Evolutionary conservation across 2,113 vertebrate genomes (phyloP).

Genomic region (Nyctibius bracteatus): DNA sequence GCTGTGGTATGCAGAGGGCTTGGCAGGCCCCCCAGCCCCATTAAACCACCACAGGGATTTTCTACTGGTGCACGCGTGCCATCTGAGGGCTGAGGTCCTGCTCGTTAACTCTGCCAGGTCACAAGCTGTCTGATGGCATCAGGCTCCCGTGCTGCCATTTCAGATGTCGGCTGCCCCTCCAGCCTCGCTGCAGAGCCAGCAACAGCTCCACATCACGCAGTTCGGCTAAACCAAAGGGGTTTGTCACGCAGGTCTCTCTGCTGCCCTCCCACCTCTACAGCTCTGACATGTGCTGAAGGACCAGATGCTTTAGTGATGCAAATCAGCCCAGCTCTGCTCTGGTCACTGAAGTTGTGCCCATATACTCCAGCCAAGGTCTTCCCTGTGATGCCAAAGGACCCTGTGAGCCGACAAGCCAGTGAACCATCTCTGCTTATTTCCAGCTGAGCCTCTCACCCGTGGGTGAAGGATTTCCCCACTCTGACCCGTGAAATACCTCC

Average conservation of each 20-base stretch:
- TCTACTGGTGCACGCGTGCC: not conserved
- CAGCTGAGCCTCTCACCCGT: not conserved
- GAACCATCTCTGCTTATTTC: not conserved
- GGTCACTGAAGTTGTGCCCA: not conserved
- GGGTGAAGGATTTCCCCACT: not conserved
- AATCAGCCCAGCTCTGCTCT: not conserved
- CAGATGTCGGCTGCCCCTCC: accelerated
- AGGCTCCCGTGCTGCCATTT: not conserved
- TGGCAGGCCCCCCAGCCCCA: not conserved
- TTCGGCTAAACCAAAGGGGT: not conserved
- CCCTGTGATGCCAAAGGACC: not conserved
- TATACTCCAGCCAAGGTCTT: not conserved
- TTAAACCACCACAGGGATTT: not conserved
- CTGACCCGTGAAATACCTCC: not conserved
- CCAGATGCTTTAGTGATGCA: not conserved
- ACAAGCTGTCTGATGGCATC: not conserved
- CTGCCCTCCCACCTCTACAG: not conserved
- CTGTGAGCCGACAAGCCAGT: not conserved
- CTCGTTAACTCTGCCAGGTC: not conserved
- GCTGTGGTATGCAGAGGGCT: not conserved
- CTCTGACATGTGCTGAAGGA: not conserved
- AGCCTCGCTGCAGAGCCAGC: not conserved
- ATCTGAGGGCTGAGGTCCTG: accelerated
- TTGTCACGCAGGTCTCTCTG: not conserved
- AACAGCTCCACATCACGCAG: not conserved